A percentile compares a stretch with the other conserved stretches of the same genome.
Evolutionary conservation across 2,113 vertebrate species (phyloP).

Genomic region (Strix aluco): DNA sequence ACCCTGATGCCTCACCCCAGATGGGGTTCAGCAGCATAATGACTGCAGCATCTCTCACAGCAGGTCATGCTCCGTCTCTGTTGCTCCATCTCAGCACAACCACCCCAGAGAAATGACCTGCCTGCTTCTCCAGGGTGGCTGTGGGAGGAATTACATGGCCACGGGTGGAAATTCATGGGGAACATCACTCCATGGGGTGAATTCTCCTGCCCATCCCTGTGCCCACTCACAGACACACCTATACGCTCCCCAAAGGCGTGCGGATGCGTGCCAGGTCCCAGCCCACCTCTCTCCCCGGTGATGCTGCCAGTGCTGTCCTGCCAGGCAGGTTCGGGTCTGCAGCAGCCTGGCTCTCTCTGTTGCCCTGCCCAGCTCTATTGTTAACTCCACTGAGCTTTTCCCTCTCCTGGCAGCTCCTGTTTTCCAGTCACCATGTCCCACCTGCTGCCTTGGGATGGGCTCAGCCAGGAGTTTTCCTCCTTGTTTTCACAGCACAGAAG

Average conservation of each 20-base stretch:
- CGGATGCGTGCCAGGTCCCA: not conserved
- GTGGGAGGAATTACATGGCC: not conserved
- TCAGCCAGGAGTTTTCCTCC: not conserved
- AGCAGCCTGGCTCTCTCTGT: not conserved
- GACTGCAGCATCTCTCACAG: not conserved
- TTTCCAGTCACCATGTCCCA: not conserved
- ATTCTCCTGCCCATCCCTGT: not conserved
- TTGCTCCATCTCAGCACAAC: not conserved
- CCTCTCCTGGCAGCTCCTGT: not conserved
- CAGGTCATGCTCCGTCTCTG: not conserved
- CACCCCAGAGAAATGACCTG: accelerated
- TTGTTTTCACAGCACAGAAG: not conserved
- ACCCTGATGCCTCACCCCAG: accelerated
- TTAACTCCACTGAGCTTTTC: not conserved
- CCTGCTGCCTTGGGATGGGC: not conserved
- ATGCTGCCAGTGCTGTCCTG: not conserved
- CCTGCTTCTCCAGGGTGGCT: not conserved
- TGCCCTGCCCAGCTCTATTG: not conserved
- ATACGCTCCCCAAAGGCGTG: not conserved
- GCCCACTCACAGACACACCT: not conserved
- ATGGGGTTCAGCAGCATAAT: not conserved
- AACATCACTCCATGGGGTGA: not conserved
- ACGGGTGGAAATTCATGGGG: not conserved
- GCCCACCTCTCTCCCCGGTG: not conserved
- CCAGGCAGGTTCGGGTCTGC: not conserved